Base-by-base conservation (phyloP, 2,888 invertebrate genomes). In the Agrochola circellaris region DNA sequence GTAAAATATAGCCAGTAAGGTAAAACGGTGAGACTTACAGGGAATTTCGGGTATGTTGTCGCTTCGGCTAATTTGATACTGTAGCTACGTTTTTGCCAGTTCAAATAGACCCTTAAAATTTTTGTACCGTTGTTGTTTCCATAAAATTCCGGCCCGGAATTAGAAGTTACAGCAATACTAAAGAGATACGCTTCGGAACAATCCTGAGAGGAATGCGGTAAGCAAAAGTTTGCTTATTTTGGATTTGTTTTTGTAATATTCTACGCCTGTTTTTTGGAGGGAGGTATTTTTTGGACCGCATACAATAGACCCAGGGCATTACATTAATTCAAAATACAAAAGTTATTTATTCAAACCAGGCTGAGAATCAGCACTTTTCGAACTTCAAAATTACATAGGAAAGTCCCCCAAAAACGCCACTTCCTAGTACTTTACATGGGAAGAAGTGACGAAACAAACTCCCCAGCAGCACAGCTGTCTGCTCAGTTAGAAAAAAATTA, bases 1-100 rank as follows among this genome's bases (percentile, higher is more conserved):
- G 89, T 91, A 87, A 91, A 92, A 91, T 90, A 90, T 90, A 72
- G 87, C 83, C 82, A 79, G 79, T 75, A 81, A 87, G 88, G 89
- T 88, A 79, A 85, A 88, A 87, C 77, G 87, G 77, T 69, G 75
- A 82, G 82, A 79, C 79, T 81, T 73, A 85, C 80, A 68, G 85
- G 79, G 82, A 87, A 89, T 89, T 87, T 87, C 71, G 73, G 84
- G 82, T 80, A 82, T 81, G 86, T 83, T 87, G 89, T 86, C 89
- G 87, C 83, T 85, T 85, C 79, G 75, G 73, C 89, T 90, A 91
- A 91, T 90, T 91, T 89, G 84, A 89, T 89, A 81, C 73, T 69
- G 73, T 73, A 65, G 81, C 78, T 68, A 70, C 73, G 75, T 65
- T 61, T 77, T 72, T 72, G 74, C 56, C 72, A 74, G 69, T 81